Base-by-base conservation (phyloP, 2,888 invertebrate genomes). In the Venustoraphidia nigricollis region DNA sequence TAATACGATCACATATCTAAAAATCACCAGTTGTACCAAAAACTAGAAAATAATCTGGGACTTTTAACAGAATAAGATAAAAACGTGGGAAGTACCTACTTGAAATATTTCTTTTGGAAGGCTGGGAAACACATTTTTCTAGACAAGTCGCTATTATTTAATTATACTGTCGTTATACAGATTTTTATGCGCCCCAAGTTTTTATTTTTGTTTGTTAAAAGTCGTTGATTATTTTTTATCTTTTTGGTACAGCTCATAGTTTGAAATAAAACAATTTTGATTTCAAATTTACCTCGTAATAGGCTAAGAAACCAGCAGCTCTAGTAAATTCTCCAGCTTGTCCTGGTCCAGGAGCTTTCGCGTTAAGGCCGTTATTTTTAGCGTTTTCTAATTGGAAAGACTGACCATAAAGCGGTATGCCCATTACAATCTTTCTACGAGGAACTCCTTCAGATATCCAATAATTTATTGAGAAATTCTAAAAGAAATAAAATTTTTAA, bases 331-430 rank as follows among this genome's bases (percentile, higher is more conserved):
- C 83, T n/a, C 91, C 91, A 14, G 85, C 85, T 54, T 80, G 76
- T 1, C 90, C 90, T 9, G 85, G 83, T 10, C 82, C 79, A 9
- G 80, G 76, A 1, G 89, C 85, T 38, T 83, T 80, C 1, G 81
- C 75, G 59, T 89, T 88, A 4, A 91, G 67, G 0, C 81, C 85
- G 53, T 76, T 71, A 36, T 74, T 71, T 10, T 72, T 70, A 36
- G 72, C 68, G 57, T 77, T 73, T 45, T 75, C 72, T 39, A 83
- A 59, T 5, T 83, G 79, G 62, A 92, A 92, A 0, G 88, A 79
- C 61, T 91, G 91, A 0, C 91, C 92, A 60, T 92, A 92, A 44
- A 90, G 66, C 0, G 92, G 91, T 76, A 92, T 84, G 36, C 89
- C 91, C 83, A 92, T 83, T 0, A 92, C 79, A 34, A 92, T 72